Base-by-base conservation (phyloP, 2,888 invertebrate species). In the Dioctria linearis region DNA sequence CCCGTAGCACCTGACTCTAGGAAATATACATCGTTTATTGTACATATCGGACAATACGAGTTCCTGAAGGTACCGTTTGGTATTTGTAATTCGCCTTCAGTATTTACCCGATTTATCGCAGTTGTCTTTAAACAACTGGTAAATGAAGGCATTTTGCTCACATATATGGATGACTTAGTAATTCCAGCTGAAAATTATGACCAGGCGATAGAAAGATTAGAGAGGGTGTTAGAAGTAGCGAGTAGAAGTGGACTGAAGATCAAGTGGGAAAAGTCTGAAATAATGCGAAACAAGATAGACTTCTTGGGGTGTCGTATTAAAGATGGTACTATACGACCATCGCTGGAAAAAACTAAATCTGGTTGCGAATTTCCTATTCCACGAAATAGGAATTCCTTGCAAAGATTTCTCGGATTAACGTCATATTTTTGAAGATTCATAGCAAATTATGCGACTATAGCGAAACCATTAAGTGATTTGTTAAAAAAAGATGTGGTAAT, bases 61-160 rank as follows among this genome's bases (percentile, higher is more conserved):
- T 89, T 88, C 82, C 54, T 85, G 6, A 85, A 83, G 82, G 85
- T 85, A 71, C 88, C 88, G 0, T 89, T 88, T 84, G 88, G 88
- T 5, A 67, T 88, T 5, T 86, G 86, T 61, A 87, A 86, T 40
- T 84, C 84, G 4, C 88, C 88, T 9, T 83, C 85, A 9, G 84
- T 85, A 40, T 87, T 88, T 69, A 86, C 84, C 37, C 71, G 87
- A 40, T 40, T 61, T 11, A 25, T 80, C 3, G 59, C 61, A 9
- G 37, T 5, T 4, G 43, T 65, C 6, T 80, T 76, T 59, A 57
- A 78, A 57, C 67, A 76, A 49, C 39, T 78, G 9, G 61, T 78
- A 46, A 59, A 69, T 3, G 66, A 80, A 49, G 75, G 43, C 40
- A 39, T 63, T 5, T 37, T 78, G 25, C 13, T 51, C 11, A 51